Evolutionary conservation across 1,140 invertebrate genomes (phyloP), one percentile per base, ranked within the genome.

Genomic region (Anadara kagoshimensis): DNA sequence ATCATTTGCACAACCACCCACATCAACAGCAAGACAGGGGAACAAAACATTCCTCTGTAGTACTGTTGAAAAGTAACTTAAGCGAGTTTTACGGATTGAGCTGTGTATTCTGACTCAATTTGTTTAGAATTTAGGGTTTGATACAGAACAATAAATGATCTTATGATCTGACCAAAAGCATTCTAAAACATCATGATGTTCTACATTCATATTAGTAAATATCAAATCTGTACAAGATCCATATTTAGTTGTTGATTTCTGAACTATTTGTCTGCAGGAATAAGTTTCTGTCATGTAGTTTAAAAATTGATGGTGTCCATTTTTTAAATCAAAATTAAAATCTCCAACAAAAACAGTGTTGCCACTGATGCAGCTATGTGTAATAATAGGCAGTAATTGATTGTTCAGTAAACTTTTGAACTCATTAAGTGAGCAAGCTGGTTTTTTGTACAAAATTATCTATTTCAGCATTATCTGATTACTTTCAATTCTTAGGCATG

Each of bases 271-370:
- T 43, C 10, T 70, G 69, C 58, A 70, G 22, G 43, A 22, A 36
- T 63, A 64, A n/a, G 29, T 63, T 43, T 53, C 18, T 8, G 62
- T 54, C 68, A 70, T 70, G 57, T 62, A 70, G 26, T 24, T 29
- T 22, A 70, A 45, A 62, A 70, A 61, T 18, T 70, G 41, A 62
- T 11, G 41, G 16, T 70, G 44, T 41, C 59, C 57, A 16, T 56
- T 62, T 29, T 45, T 11, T 24, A 70, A 62, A 62, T 70, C 57
- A 70, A 70, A 62, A 62, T 70, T 70, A 45, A 70, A 70, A 44
- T 70, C 68, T 43, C 68, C 68, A 26, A 70, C 22, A 51, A 62
- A 53, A n/a, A 70, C 45, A 24, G 5, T 70, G 20, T 41, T 62
- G 1, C 24, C 11, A 20, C 29, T 36, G 29, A 36, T 3, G 7